Evolutionary conservation across 2,888 invertebrate species (phyloP), one percentile per base, ranked within the genome.

Genomic region (Sthenelais limicola): DNA sequence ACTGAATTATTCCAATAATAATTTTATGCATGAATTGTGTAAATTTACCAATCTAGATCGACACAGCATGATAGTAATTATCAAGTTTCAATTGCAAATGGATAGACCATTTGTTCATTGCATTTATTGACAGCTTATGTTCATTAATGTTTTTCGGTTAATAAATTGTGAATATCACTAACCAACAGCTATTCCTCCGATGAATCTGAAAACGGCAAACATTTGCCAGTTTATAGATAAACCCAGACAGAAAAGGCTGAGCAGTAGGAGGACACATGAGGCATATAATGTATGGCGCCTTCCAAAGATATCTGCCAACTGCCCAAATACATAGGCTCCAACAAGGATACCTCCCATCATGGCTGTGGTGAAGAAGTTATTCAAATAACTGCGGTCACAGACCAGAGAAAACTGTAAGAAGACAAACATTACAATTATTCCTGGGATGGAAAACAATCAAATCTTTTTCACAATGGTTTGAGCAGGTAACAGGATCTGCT

Each of bases 321-420:
- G 56, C 2, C 56, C 56, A 33, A 56, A 56, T 33, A 56, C 2
- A 32, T 33, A 33, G 56, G 56, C 56, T 15, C 56, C 56, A 15
- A 56, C 56, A 32, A 56, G 56, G 56, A 56, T 56, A 18, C 56
- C 56, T n/a, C 18, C 28, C 56, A 56, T 56, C 56, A 56, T 56
- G n/a, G 33, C 28, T 18, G 56, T 56, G 7, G 56, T 56, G 56
- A 56, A 56, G 28, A 56, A 28, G 56, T 32, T 56, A n/a, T 18
- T 56, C 7, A 56, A 33, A 33, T 56, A 56, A 32, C 33, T 32
- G 30, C 33, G n/a, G 30, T 21, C 12, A 28, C 56, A 56, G 32
- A 56, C 56, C 30, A 56, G 30, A 3, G 21, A 2, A 32, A 32
- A 56, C 56, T 56, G 56, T 3, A 28, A 56, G 12, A 32, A 5